These are phyloP conservation scores for Lucinisca nassula DNA, from an alignment of 2,888 invertebrate genomes.

Conservation along the genomic window DNA sequence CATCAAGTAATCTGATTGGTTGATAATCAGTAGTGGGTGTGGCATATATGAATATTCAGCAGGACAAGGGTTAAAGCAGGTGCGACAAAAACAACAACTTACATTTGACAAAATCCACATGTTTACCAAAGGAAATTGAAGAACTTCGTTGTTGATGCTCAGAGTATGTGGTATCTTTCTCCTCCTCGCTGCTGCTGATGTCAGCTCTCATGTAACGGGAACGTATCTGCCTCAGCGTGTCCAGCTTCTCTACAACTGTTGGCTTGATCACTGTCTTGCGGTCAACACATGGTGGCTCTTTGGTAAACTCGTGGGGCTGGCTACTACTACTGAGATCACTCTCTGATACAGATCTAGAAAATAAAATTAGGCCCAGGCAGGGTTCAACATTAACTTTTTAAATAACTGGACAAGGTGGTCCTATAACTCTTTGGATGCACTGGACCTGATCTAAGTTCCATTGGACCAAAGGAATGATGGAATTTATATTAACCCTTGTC, in stretches of 20 bases:
- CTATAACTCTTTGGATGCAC: no score
- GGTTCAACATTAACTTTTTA: no score
- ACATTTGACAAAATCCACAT: conserved; percentile 67
- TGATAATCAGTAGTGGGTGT: no score
- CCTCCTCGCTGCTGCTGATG: conserved; percentile 65
- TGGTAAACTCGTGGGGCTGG: conserved; percentile 81
- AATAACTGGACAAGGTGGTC: no score
- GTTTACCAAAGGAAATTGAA: conserved; percentile 39
- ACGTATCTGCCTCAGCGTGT: conserved; percentile 91
- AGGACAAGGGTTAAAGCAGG: no score
- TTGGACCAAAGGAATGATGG: no score
- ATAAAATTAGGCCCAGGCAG: no score
- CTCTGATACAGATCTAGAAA: conserved; percentile 69
- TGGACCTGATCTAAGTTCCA: no score
- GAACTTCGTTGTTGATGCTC: conserved; percentile 38
- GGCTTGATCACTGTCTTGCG: conserved; percentile 71
- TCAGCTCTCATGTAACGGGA: conserved; percentile 92
- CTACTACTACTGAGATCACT: conserved; percentile 73
- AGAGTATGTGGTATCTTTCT: background rate
- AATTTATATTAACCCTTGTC: no score
- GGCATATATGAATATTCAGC: no score
- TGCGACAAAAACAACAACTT: no score
- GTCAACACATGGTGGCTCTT: conserved; percentile 81
- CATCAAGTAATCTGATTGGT: no score
- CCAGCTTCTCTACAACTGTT: conserved; percentile 84